Percentiles rank a stretch among this genome's conserved stretches.
These are phyloP conservation scores for Chascanopsetta lugubris DNA, from an alignment of 2,113 vertebrate genomes.

Conservation along the genomic window DNA sequence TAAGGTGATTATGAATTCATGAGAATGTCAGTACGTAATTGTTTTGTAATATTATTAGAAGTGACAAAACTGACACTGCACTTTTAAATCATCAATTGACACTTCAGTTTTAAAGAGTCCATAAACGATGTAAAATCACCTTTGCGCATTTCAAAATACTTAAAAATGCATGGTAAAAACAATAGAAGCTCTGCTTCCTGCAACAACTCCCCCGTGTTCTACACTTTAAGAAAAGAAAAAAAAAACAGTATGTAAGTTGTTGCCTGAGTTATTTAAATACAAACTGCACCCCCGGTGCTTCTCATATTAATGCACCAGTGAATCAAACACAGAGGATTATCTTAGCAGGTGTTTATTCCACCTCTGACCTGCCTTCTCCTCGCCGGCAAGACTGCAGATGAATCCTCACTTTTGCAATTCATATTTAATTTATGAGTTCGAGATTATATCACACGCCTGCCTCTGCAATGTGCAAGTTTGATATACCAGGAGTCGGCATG, in stretches of 20 bases:
- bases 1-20: too few species aligned
- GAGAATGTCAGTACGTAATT: too few species aligned
- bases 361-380: constrained; percentile 3
- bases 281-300: not conserved
- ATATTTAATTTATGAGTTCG: not conserved
- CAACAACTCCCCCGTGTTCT: not conserved
- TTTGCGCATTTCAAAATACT: not conserved
- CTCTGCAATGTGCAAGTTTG: constrained; percentile 2
- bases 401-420: not conserved
- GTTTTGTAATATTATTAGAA: too few species aligned
- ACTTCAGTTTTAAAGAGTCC: not conserved
- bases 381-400: not conserved
- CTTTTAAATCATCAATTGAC: too few species aligned
- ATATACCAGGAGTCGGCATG: too few species aligned
- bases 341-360: constrained; percentile 26
- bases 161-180: not conserved
- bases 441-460: constrained; percentile 5
- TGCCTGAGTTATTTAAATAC: not conserved
- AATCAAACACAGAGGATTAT: constrained; percentile 5
- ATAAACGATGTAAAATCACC: not conserved
- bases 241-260: not conserved
- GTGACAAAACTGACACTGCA: too few species aligned
- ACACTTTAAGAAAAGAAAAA: not conserved
- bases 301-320: constrained; percentile 26
- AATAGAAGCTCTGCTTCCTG: not conserved